phyloP scores from a whole-genome alignment of 2,797 vertebrate species.

The Percopsis omiscomaycus region DNA sequence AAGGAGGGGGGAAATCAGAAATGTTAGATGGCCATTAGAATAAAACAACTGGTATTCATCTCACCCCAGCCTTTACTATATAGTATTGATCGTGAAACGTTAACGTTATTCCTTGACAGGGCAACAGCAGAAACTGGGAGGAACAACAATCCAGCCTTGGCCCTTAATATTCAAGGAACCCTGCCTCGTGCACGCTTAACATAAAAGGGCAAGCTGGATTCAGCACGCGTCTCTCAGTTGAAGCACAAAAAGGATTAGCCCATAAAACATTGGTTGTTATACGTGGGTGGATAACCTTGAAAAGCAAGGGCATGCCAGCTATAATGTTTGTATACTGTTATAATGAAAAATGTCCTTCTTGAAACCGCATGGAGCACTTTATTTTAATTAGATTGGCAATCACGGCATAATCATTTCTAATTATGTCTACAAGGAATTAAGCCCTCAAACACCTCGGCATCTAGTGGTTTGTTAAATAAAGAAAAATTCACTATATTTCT shows the following conservation, averaged over 20 bases:
- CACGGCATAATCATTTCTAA: slow-evolving; percentile 15
- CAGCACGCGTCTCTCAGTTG: neutral
- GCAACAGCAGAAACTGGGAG: neutral
- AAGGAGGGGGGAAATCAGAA: too few species aligned
- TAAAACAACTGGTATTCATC: neutral
- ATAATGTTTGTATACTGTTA: slow-evolving; percentile 1
- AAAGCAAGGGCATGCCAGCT: slow-evolving; percentile 3
- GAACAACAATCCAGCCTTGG: neutral
- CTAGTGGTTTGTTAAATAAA: neutral
- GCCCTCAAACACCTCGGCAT: slow-evolving; percentile 2
- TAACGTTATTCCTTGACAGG: slow-evolving; percentile 29
- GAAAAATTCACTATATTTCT: slow-evolving; percentile 2
- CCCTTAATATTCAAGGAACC: slow-evolving; percentile 15
- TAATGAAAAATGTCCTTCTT: slow-evolving; percentile 3
- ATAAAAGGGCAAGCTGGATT: slow-evolving; percentile 15
- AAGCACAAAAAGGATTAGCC: neutral
- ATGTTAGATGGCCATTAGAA: neutral
- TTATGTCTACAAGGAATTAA: slow-evolving; percentile 16
- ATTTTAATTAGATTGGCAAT: slow-evolving; percentile 10
- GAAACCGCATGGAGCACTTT: neutral
- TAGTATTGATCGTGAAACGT: slow-evolving; percentile 6
- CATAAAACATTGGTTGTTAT: neutral
- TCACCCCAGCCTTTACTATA: slow-evolving; percentile 7
- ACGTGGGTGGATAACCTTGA: slow-evolving; percentile 18
- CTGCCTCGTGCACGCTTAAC: neutral